Evolutionary conservation across 2,888 invertebrate genomes (phyloP).

Genomic region (Pristionchus entomophagus): DNA sequence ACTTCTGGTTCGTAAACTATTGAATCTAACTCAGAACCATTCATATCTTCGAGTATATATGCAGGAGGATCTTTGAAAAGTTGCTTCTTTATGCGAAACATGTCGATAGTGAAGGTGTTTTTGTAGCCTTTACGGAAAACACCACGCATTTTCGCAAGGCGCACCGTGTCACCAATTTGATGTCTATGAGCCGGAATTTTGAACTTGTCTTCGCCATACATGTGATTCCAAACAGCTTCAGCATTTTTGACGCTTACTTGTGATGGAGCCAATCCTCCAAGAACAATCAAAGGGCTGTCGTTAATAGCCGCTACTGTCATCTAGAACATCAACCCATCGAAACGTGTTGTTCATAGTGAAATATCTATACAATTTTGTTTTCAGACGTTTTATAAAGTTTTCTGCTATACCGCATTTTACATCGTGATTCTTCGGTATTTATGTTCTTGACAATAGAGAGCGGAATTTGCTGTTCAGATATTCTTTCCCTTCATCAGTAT

Average conservation of each 20-base stretch:
- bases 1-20: not conserved
- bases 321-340: not conserved
- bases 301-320: not conserved
- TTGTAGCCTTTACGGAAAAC: slow-evolving; percentile 1
- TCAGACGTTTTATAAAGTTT: not conserved
- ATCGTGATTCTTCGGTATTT: slow-evolving; percentile 20
- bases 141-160: not conserved
- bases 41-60: slow-evolving; percentile 8
- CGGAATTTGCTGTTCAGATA: not conserved
- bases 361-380: not conserved
- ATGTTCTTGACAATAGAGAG: not conserved
- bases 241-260: not conserved
- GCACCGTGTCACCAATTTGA: not conserved
- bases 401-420: not conserved
- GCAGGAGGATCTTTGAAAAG: slow-evolving; percentile 1
- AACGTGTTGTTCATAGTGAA: not conserved
- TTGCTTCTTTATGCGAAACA: slow-evolving; percentile 18
- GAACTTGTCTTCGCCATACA: not conserved
- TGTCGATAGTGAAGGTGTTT: not conserved
- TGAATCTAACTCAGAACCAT: not conserved
- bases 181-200: not conserved
- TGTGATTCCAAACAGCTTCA: not conserved
- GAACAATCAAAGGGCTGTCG: not conserved
- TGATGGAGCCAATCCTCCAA: not conserved
- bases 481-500: not conserved